phyloP scores from a whole-genome alignment of 1,140 invertebrate genomes.

The Mizuhopecten yessoensis region DNA sequence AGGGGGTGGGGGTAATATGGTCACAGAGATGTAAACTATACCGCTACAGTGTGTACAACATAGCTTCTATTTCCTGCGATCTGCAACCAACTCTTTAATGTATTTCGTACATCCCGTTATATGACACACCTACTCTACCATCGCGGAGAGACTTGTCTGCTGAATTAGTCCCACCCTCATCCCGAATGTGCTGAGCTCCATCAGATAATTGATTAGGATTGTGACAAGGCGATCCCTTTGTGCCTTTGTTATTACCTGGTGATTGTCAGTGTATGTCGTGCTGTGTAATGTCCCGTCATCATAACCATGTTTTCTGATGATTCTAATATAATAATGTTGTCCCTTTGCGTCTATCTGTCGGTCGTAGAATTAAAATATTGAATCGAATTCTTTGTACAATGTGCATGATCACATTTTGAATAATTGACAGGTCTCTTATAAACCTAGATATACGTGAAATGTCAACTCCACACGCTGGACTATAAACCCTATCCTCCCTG shows the following conservation, averaged over 20 bases:
- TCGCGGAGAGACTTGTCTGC: neutral
- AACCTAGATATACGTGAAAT: neutral
- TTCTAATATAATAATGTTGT: neutral
- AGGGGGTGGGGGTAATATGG: neutral
- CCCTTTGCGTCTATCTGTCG: neutral
- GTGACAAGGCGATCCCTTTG: neutral
- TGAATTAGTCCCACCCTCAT: neutral
- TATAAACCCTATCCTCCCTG: neutral
- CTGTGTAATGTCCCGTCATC: neutral
- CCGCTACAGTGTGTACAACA: no score
- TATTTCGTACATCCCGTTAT: neutral
- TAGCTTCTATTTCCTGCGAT: no score
- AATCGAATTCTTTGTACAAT: neutral
- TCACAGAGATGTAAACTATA: neutral
- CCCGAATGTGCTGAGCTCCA: neutral
- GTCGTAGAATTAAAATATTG: neutral
- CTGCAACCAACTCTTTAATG: neutral
- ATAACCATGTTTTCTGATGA: neutral
- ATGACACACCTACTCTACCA: neutral
- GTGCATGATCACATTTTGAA: neutral
- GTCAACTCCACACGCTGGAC: neutral
- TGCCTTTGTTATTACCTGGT: neutral
- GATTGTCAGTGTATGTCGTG: neutral
- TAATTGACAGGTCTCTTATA: neutral
- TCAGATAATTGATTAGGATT: conserved; percentile 19